Base-by-base conservation (phyloP, 2,113 vertebrate genomes). In the Odontophorus gujanensis region DNA sequence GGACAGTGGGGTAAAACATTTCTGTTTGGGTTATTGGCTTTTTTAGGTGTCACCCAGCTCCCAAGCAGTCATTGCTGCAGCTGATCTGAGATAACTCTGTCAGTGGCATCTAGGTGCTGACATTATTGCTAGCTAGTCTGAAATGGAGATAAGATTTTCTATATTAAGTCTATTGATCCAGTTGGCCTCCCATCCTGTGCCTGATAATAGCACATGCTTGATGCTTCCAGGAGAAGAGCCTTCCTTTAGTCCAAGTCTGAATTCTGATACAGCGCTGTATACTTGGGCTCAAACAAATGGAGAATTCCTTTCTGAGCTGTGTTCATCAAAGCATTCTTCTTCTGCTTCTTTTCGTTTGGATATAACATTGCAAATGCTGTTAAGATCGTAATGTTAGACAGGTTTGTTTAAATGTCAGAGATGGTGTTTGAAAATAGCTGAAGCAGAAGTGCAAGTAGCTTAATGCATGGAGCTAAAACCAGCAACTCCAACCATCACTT, bases 131-230 rank as follows among this genome's bases (percentile, higher is more conserved):
- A 65, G 82, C 61, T 78, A 16, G 73, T 75, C 93, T 1, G 4
- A 85, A 93, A 89, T 3, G 11, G 34, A 92, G 94, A 95, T 95
- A 94, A 95, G 87, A 67, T 67, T 95, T 95, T 77, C 93, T 92
- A 94, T 96, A 96, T 95, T 94, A 75, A 75, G 76, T 20, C 80
- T 85, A 96, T 96, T 95, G 94, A 95, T 96, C 96, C 81, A 53
- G 88, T 77, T 48, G 48, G 90, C 92, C 90, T 92, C 68, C 85
- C 90, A 90, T 94, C 66, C 90, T 14, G 47, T 84, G 85, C 40
- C 83, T 73, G 94, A 92, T 95, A 91, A 72, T 88, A 89, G 69
- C 45, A 61, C 66, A 77, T 91, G 63, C 30, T 75, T 59, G 25
- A 55, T 81, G 62, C 55, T 72, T 89, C 48, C 84, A 62, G 65